A percentile compares a stretch with the other conserved stretches of the same genome.
Evolutionary conservation across 2,113 vertebrate genomes (phyloP).

Genomic region (Ochotona princeps): DNA sequence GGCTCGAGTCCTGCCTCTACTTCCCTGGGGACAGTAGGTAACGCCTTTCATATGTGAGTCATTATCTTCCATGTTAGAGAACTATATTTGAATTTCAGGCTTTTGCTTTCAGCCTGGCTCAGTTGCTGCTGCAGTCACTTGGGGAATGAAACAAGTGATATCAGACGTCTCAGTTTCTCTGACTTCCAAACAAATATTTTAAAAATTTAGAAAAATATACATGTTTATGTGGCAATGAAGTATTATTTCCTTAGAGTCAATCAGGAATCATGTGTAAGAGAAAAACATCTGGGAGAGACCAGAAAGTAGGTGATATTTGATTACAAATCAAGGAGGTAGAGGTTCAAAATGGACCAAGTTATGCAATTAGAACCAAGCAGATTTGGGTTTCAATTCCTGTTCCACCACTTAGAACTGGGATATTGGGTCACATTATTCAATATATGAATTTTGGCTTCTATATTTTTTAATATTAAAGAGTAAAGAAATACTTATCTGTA

Average conservation of each 20-base stretch:
- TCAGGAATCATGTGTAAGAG: background rate
- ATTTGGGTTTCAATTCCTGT: background rate
- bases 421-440: conserved; percentile 17
- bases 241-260: background rate
- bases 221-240: background rate
- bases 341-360: conserved; percentile 27
- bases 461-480: background rate
- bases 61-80: too few species aligned
- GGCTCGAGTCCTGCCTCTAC: too few species aligned
- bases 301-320: background rate
- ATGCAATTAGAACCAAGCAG: background rate
- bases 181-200: too few species aligned
- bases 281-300: background rate
- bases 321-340: background rate
- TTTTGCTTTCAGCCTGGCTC: too few species aligned
- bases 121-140: too few species aligned
- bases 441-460: conserved; percentile 14
- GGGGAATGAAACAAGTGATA: too few species aligned
- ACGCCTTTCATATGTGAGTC: too few species aligned
- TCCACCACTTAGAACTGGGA: background rate
- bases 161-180: too few species aligned
- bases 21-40: too few species aligned
- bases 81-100: too few species aligned
- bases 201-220: background rate
- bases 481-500: conserved; percentile 14